Base-by-base conservation (phyloP, 2,888 invertebrate species). In the Yponomeuta evonymella region DNA sequence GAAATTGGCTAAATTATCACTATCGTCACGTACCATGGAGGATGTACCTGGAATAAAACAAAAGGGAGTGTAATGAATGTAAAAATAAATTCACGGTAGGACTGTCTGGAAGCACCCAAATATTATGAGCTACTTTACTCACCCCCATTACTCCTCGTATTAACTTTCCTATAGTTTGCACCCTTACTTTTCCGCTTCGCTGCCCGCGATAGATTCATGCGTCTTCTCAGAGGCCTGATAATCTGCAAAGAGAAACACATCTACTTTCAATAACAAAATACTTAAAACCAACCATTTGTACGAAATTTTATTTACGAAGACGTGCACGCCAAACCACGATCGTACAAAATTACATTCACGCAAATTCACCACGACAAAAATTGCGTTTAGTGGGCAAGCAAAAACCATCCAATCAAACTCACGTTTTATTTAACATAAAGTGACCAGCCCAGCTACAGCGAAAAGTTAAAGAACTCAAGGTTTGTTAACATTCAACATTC, bases 111-210 rank as follows among this genome's bases (percentile, higher is more conserved):
- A 8, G 3, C 51, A 15, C 51, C 4, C 15, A 12, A 12, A 69
- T 48, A 11, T 33, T 29, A 62, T 33, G 5, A n/a, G 29, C 69
- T 0, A 62, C 10, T 33, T 6, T 2, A 69, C 9, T 48, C 23
- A 83, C 79, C 74, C 89, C 90, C 89, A 77, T 87, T 87, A 79
- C 77, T 88, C 72, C 86, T 83, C 79, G 87, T 79, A 83, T 82
- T 86, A 78, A 86, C 76, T 85, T 86, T 89, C 73, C 88, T 87
- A 81, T 85, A 90, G 77, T 83, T 84, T 79, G 81, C 84, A 76
- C 81, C 81, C 87, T 89, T 90, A 73, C 73, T 88, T 88, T 92
- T 92, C 75, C 90, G 83, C 74, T 92, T 92, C 43, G 84, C 79
- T 5, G 86, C 83, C 71, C 93, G 82, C 30, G 90, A 84, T 70